These are phyloP conservation scores for Thecocarcelia acutangulata DNA, from an alignment of 2,888 invertebrate species.

Conservation along the genomic window DNA sequence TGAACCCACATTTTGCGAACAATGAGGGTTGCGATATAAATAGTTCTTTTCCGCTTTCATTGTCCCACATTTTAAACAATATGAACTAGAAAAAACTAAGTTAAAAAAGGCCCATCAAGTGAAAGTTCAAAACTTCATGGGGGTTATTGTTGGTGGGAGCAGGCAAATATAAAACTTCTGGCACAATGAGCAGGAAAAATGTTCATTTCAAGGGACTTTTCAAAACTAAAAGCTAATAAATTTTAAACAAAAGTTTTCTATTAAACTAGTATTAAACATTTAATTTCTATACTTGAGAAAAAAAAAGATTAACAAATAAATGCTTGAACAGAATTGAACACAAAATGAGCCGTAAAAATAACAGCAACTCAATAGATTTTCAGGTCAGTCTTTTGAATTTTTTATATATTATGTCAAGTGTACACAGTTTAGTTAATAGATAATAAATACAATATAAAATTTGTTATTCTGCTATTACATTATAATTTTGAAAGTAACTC, in stretches of 20 bases:
- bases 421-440: too few species aligned
- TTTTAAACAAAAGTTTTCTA: conserved; percentile 23
- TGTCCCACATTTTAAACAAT: conserved; percentile 50
- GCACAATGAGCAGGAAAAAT: background rate
- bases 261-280: background rate
- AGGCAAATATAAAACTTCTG: conserved; percentile 19
- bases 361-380: too few species aligned
- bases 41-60: conserved; percentile 48
- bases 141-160: conserved; percentile 20
- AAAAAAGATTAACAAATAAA: too few species aligned
- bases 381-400: too few species aligned
- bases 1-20: conserved; percentile 43
- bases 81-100: conserved; percentile 6
- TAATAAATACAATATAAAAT: too few species aligned
- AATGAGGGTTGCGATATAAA: conserved; percentile 37
- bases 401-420: too few species aligned
- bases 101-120: conserved; percentile 45
- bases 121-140: conserved; percentile 61
- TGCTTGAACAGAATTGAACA: too few species aligned
- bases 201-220: conserved; percentile 45
- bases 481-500: too few species aligned
- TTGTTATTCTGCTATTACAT: too few species aligned
- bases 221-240: conserved; percentile 53
- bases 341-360: too few species aligned
- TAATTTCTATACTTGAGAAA: too few species aligned